A percentile compares a stretch with the other conserved stretches of the same genome.
These are phyloP conservation scores for Bombyx huttoni DNA, from an alignment of 2,888 invertebrate species.

Conservation along the genomic window DNA sequence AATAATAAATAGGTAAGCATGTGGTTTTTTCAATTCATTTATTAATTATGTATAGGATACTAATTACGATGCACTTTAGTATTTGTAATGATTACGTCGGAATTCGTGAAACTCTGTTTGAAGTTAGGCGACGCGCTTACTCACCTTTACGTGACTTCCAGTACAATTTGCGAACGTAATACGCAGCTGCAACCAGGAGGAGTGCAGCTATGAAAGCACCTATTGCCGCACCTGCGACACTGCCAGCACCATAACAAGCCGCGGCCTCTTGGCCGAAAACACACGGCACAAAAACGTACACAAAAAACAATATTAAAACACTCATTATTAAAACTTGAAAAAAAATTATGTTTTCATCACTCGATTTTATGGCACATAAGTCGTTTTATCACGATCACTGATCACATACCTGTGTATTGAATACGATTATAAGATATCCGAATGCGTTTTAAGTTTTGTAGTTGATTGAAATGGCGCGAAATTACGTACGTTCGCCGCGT, in stretches of 20 bases:
- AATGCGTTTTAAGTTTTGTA: conserved; percentile 36
- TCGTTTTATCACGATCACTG: conserved; percentile 29
- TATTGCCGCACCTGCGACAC: conserved; percentile 79
- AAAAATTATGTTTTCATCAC: conserved; percentile 24
- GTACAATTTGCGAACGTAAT: conserved; percentile 74
- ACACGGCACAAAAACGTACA: conserved; percentile 56
- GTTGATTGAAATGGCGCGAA: conserved; percentile 14
- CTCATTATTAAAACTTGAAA: conserved; percentile 34
- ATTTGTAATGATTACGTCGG: too few relatives aligned
- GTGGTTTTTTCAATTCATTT: not conserved
- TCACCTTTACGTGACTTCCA: conserved; percentile 74
- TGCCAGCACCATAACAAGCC: conserved; percentile 77
- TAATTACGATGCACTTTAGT: too few relatives aligned
- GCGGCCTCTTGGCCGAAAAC: conserved; percentile 58
- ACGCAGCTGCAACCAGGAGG: conserved; percentile 70
- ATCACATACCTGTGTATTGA: conserved; percentile 55
- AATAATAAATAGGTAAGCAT: too few relatives aligned
- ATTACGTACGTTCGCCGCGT: conserved; percentile 41
- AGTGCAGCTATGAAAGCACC: conserved; percentile 79
- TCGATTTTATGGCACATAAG: conserved; percentile 57
- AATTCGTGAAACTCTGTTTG: too few relatives aligned
- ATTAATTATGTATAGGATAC: too few relatives aligned
- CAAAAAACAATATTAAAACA: conserved; percentile 53
- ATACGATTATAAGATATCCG: conserved; percentile 20
- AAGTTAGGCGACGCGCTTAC: conserved; percentile 10